Conservation (phyloP, 2,888 invertebrate genomes). For the Embidobia sp. region DNA sequence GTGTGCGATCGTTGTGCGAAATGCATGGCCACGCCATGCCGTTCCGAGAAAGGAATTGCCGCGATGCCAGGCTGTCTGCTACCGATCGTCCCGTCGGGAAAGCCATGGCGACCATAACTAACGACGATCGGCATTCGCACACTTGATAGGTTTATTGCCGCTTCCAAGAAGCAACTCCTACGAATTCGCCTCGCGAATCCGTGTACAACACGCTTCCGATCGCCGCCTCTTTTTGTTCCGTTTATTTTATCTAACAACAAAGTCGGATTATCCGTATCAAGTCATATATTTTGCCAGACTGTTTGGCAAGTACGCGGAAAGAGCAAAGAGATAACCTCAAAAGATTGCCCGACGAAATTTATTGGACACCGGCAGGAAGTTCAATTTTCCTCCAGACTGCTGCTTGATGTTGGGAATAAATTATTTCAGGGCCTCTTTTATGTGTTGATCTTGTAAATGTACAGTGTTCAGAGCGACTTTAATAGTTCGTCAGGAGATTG, state of each 20-base stretch:
- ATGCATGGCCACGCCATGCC: slow-evolving; percentile 43
- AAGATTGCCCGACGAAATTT: slow-evolving; percentile 36
- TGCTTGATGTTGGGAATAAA: slow-evolving; percentile 7
- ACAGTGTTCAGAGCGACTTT: too few relatives aligned
- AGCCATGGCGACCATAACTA: slow-evolving; percentile 69
- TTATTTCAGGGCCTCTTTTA: neutral
- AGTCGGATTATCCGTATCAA: slow-evolving; percentile 50
- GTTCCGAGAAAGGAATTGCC: slow-evolving; percentile 74
- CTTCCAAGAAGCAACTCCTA: slow-evolving; percentile 66
- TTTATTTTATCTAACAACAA: slow-evolving; percentile 32
- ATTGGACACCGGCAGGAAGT: slow-evolving; percentile 17
- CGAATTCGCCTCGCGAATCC: slow-evolving; percentile 29
- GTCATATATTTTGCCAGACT: slow-evolving; percentile 32
- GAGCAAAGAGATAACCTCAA: slow-evolving; percentile 24
- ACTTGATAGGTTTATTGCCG: slow-evolving; percentile 70
- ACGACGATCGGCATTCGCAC: slow-evolving; percentile 69
- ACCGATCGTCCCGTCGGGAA: slow-evolving; percentile 61
- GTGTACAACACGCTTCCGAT: slow-evolving; percentile 38
- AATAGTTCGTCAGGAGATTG: too few relatives aligned
- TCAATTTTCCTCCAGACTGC: slow-evolving; percentile 25
- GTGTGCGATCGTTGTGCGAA: slow-evolving; percentile 69
- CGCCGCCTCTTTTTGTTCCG: slow-evolving; percentile 17
- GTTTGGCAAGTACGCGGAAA: slow-evolving; percentile 25
- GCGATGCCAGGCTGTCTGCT: slow-evolving; percentile 80
- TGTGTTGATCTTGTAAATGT: too few relatives aligned